Percentiles rank a stretch among this genome's conserved stretches.
phyloP scores from a whole-genome alignment of 1,140 invertebrate species.

The Trichonephila inaurata region DNA sequence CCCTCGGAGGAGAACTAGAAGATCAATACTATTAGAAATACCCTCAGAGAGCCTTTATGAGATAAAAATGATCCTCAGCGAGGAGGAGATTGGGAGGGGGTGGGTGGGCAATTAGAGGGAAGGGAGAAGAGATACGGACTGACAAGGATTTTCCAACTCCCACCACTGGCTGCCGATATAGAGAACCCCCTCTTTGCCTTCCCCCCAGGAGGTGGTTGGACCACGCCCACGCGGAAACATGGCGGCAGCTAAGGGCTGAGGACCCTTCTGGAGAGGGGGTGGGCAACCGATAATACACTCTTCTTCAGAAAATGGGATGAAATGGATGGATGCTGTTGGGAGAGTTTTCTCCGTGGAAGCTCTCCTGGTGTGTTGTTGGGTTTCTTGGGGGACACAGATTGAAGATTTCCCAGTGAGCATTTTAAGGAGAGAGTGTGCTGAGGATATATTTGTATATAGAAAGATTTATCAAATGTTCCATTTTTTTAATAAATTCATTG shows the following conservation, averaged over 20 bases:
- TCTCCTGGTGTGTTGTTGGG: background rate
- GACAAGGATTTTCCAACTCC: conserved; percentile 63
- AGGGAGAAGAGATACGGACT: conserved; percentile 10
- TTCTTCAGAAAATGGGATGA: conserved; percentile 24
- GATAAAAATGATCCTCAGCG: conserved; percentile 57
- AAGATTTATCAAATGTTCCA: background rate
- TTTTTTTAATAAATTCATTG: background rate
- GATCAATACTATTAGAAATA: conserved; percentile 68
- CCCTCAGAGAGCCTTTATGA: conserved; percentile 47
- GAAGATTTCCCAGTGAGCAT: conserved; percentile 44
- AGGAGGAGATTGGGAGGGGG: background rate
- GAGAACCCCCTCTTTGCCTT: background rate
- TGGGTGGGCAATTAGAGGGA: conserved; percentile 56
- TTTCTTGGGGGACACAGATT: conserved; percentile 35
- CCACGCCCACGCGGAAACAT: conserved; percentile 55
- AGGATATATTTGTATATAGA: background rate
- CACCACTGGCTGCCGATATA: conserved; percentile 45
- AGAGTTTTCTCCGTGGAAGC: background rate
- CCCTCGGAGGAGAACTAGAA: background rate
- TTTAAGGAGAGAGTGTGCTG: background rate
- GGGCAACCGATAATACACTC: conserved; percentile 27
- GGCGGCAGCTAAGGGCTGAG: conserved; percentile 47
- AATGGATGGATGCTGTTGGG: background rate
- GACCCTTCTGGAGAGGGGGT: conserved; percentile 15
- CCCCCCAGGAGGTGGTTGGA: conserved; percentile 32